A percentile compares a stretch with the other conserved stretches of the same genome.
phyloP scores from a whole-genome alignment of 2,113 vertebrate genomes.

The Chloebia gouldiae region DNA sequence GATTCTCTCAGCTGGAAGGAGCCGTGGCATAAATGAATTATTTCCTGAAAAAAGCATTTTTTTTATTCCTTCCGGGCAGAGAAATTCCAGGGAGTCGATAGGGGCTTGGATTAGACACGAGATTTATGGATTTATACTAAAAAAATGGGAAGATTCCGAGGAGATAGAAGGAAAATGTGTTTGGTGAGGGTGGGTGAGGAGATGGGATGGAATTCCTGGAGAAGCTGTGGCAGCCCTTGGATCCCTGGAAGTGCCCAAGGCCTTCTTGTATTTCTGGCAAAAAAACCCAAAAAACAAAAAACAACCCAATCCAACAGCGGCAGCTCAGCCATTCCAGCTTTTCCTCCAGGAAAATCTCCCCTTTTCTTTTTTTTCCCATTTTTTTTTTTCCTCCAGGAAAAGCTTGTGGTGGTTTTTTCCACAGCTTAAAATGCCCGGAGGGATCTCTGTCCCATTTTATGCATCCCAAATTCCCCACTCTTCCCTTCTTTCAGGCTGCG shows the following conservation, averaged over 20 bases:
- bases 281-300: background rate
- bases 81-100: rapidly evolving
- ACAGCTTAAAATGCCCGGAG: rapidly evolving
- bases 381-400: background rate
- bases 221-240: background rate
- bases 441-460: background rate
- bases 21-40: background rate
- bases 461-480: background rate
- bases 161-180: background rate
- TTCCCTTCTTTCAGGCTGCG: rapidly evolving
- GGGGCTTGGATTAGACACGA: rapidly evolving
- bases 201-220: background rate
- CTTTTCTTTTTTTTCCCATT: too few relatives aligned
- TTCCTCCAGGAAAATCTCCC: background rate
- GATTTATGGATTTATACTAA: background rate
- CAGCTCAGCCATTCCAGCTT: background rate
- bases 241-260: background rate
- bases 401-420: rapidly evolving
- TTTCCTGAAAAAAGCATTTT: background rate
- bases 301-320: background rate
- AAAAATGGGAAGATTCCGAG: background rate
- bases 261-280: background rate
- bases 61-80: background rate
- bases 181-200: background rate
- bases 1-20: background rate